These are phyloP conservation scores for Tyrannus savana DNA, from an alignment of 2,113 vertebrate genomes.

Conservation along the genomic window DNA sequence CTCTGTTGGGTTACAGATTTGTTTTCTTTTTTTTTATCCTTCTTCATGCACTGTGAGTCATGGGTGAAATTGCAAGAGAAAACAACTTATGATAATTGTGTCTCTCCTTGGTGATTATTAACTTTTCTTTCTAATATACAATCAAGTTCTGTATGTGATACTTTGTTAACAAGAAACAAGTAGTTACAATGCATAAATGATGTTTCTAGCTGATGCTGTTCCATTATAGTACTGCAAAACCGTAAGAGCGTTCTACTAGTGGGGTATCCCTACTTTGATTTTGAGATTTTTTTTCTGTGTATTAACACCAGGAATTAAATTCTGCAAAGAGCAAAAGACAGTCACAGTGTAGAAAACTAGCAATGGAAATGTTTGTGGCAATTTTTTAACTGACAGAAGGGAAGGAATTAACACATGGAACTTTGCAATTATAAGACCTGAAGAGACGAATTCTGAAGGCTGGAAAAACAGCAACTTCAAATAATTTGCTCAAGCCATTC, in stretches of 20 bases:
- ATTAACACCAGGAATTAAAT: neutral
- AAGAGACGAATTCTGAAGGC: neutral
- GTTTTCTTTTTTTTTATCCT: fast-evolving
- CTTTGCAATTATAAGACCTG: neutral
- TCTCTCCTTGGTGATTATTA: neutral
- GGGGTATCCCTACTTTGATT: neutral
- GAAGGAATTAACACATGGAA: neutral
- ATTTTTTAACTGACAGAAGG: neutral
- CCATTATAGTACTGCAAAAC: neutral
- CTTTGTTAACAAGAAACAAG: neutral
- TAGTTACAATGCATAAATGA: neutral
- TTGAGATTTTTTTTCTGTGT: neutral
- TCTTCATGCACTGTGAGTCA: neutral
- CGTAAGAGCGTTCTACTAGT: neutral
- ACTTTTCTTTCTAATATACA: neutral
- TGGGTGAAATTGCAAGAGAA: neutral
- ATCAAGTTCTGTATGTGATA: neutral
- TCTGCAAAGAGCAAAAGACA: neutral
- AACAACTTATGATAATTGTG: neutral
- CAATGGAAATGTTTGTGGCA: neutral
- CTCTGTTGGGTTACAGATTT: neutral
- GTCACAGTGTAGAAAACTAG: neutral
- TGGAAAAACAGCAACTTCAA: neutral
- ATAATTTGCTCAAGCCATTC: neutral
- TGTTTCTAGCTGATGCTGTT: neutral